Evolutionary conservation across 2,888 invertebrate species (phyloP), one percentile per base, ranked within the genome.

Genomic region (Acanthococcus lagerstroemiae): DNA sequence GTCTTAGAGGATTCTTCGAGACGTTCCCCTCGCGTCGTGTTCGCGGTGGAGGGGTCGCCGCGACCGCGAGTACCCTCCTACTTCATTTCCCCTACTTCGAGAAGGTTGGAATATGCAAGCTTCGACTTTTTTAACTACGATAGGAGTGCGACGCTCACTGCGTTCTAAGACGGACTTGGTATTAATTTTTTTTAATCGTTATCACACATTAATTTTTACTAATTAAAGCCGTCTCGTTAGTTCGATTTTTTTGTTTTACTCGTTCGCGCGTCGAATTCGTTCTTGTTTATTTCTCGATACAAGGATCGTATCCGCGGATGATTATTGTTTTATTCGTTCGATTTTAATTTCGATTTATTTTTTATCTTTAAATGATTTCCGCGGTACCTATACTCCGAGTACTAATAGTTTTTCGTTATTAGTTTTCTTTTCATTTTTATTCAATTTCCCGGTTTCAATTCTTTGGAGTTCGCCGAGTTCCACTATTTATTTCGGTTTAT

Each of bases 111-210:
- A 52, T 52, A 24, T 25, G 54, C 37, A 63, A 54, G 44, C 30
- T 45, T 58, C 58, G 44, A 52, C 52, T 37, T 44, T 21, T 63
- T 63, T 46, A 60, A 48, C 48, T 46, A 46, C 46, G 63, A 22
- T 52, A 37, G 27, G 63, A 63, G 63, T 63, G 63, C 63, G 63
- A 63, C 63, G 63, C 63, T 52, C 27, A 44, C 63, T 54, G 54
- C 63, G 63, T 37, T 37, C 30, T 52, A 54, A 63, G 30, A 52
- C 25, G 54, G 54, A 54, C 54, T 37, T 57, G 22, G 22, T 44
- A 44, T 57, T 44, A 15, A 44, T 57, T 22, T 21, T 61, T 61
- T 61, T 61, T 61, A 26, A 7, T 61, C 50, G 5, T 50, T 27
- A 12, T 61, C 37, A 9, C 9, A n/a, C 5, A 30, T 55, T 17